Evolutionary conservation across 2,888 invertebrate genomes (phyloP).

Genomic region (Leptopilina syphax): DNA sequence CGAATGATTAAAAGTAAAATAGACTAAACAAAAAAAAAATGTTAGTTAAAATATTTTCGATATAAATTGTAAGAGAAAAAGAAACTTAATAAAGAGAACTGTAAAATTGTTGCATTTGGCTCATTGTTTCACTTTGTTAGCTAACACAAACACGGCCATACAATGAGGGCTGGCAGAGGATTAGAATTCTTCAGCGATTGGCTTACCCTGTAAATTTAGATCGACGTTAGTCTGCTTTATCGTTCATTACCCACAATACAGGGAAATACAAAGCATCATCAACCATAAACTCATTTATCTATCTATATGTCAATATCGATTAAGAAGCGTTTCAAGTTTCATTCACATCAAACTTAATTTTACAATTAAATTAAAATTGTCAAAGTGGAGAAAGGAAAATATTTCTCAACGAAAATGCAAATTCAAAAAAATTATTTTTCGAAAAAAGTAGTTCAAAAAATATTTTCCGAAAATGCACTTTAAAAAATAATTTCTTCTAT

Average conservation of each 20-base stretch:
- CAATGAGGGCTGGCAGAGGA: conserved; percentile 64
- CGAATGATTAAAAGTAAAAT: too few species aligned
- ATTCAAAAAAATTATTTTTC: too few species aligned
- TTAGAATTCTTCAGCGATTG: conserved; percentile 60
- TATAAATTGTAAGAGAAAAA: not conserved
- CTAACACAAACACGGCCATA: conserved; percentile 61
- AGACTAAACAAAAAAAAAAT: too few species aligned
- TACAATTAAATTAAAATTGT: too few species aligned
- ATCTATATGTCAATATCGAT: conserved; percentile 11
- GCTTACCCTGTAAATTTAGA: conserved; percentile 34
- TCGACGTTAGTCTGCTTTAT: conserved; percentile 31
- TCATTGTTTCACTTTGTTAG: conserved; percentile 35
- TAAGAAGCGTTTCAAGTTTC: not conserved
- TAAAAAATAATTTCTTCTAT: too few species aligned
- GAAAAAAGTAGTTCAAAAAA: too few species aligned
- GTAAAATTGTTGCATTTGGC: conserved; percentile 29
- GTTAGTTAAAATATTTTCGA: too few species aligned
- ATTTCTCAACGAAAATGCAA: too few species aligned
- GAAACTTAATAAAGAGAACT: not conserved
- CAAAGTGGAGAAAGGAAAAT: too few species aligned
- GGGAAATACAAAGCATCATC: conserved; percentile 13
- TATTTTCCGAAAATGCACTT: too few species aligned
- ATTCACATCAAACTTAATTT: too few species aligned
- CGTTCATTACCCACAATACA: conserved; percentile 28
- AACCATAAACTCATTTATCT: conserved; percentile 5